Evolutionary conservation across 2,888 invertebrate species (phyloP).

Genomic region (Fragum sueziense): DNA sequence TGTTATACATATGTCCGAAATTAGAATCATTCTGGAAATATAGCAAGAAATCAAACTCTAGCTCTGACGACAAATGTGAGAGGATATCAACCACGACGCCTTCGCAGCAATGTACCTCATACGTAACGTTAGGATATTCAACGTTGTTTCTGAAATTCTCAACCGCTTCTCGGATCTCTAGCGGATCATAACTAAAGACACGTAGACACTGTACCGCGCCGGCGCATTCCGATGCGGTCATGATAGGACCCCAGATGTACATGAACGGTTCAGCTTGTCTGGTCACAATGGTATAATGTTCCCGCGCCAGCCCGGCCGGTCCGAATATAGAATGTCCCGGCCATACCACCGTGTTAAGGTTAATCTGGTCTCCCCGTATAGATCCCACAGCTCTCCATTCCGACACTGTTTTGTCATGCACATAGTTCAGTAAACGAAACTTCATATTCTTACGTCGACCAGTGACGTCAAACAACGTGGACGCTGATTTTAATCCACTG

Average conservation of each 20-base stretch:
- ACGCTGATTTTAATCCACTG: slow-evolving; percentile 34
- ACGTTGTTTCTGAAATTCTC: slow-evolving; percentile 61
- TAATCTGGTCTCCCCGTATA: slow-evolving; percentile 72
- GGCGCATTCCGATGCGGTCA: slow-evolving; percentile 72
- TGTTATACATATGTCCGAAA: slow-evolving; percentile 73
- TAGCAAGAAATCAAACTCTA: slow-evolving; percentile 93
- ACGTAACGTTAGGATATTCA: slow-evolving; percentile 70
- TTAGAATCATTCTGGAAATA: slow-evolving; percentile 85
- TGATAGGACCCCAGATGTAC: slow-evolving; percentile 90
- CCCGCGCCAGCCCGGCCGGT: slow-evolving; percentile 85
- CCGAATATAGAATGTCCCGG: slow-evolving; percentile 91
- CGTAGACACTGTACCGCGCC: slow-evolving; percentile 83
- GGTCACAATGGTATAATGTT: slow-evolving; percentile 90
- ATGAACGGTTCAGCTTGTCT: slow-evolving; percentile 95
- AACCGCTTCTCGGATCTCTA: slow-evolving; percentile 49
- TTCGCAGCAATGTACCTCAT: slow-evolving; percentile 87
- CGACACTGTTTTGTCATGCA: slow-evolving; percentile 16
- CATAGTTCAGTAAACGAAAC: slow-evolving; percentile 67
- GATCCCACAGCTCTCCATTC: slow-evolving; percentile 73
- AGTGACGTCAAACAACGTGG: slow-evolving; percentile 39
- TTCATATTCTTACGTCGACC: slow-evolving; percentile 44
- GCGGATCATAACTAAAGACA: slow-evolving; percentile 81
- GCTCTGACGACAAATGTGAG: slow-evolving; percentile 90
- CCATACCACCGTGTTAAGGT: slow-evolving; percentile 93
- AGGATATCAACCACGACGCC: slow-evolving; percentile 93